Evolutionary conservation across 1,140 invertebrate genomes (phyloP).

Genomic region (Planococcus citri): DNA sequence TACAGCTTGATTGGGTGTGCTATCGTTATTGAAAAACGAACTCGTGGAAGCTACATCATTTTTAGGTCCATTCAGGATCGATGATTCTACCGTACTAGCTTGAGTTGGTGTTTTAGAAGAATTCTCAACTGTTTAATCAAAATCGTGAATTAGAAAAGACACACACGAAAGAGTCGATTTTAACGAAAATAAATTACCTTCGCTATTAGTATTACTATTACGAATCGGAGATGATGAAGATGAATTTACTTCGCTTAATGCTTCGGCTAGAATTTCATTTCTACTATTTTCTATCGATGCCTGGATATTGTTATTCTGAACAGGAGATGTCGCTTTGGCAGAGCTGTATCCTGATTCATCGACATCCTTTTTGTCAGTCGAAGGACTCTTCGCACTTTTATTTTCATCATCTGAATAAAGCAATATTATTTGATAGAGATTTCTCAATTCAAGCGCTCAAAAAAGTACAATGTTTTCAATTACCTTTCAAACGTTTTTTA

Average conservation of each 20-base stretch:
- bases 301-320: not conserved
- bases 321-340: not conserved
- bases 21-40: no score
- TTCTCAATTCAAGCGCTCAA: no score
- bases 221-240: not conserved
- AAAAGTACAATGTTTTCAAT: not conserved
- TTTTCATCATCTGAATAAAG: conserved; percentile 3
- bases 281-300: not conserved
- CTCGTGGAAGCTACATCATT: no score
- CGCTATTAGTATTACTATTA: not conserved
- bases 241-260: not conserved
- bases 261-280: conserved; percentile 10
- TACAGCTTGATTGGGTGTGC: no score
- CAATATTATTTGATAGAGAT: not conserved
- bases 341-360: conserved; percentile 6
- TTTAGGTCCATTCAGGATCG: no score
- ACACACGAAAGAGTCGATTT: no score
- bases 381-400: not conserved
- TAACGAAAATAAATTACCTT: no score
- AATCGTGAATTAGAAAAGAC: no score
- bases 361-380: not conserved
- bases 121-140: no score
- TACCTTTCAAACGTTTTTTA: conserved; percentile 14
- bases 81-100: no score
- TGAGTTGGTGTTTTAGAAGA: no score